Evolutionary conservation across 2,113 vertebrate genomes (phyloP).

Genomic region (Origma solitaria): DNA sequence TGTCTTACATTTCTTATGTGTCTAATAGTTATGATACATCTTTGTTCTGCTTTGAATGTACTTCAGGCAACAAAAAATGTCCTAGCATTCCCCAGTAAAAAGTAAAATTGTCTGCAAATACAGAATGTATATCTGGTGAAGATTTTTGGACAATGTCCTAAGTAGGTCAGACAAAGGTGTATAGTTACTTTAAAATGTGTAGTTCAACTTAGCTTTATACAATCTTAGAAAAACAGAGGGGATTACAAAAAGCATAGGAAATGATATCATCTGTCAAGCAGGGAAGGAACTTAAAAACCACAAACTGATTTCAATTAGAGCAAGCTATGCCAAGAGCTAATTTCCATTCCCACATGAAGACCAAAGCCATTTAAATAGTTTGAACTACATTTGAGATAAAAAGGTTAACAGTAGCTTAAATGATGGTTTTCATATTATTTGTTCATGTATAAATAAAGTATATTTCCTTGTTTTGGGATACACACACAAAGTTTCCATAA

Average conservation of each 20-base stretch:
- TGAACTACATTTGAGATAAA: slow-evolving; percentile 63
- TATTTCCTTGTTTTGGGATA: slow-evolving; percentile 42
- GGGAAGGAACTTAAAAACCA: slow-evolving; percentile 76
- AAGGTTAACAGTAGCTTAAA: slow-evolving; percentile 66
- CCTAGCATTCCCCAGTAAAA: slow-evolving; percentile 46
- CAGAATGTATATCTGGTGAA: slow-evolving; percentile 28
- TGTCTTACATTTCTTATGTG: background rate
- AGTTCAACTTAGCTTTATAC: slow-evolving; percentile 67
- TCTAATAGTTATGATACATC: background rate
- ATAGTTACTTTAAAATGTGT: slow-evolving; percentile 68
- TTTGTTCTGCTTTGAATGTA: slow-evolving; percentile 17
- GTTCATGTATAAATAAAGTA: slow-evolving; percentile 44
- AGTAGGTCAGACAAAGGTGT: slow-evolving; percentile 69
- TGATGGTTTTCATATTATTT: slow-evolving; percentile 50
- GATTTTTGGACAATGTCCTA: slow-evolving; percentile 51
- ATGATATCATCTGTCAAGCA: slow-evolving; percentile 79
- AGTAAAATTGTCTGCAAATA: slow-evolving; percentile 50
- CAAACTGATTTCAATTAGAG: slow-evolving; percentile 82
- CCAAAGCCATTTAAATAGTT: slow-evolving; percentile 71
- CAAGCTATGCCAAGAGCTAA: slow-evolving; percentile 76
- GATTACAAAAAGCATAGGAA: slow-evolving; percentile 79
- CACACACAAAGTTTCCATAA: background rate
- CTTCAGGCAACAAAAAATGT: slow-evolving; percentile 36
- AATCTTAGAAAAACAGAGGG: slow-evolving; percentile 77
- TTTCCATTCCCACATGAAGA: slow-evolving; percentile 81